Percentiles rank a stretch among this genome's conserved stretches.
phyloP scores from a whole-genome alignment of 35 echinoderm and acorn worm genomes.

The Anneissia japonica region DNA sequence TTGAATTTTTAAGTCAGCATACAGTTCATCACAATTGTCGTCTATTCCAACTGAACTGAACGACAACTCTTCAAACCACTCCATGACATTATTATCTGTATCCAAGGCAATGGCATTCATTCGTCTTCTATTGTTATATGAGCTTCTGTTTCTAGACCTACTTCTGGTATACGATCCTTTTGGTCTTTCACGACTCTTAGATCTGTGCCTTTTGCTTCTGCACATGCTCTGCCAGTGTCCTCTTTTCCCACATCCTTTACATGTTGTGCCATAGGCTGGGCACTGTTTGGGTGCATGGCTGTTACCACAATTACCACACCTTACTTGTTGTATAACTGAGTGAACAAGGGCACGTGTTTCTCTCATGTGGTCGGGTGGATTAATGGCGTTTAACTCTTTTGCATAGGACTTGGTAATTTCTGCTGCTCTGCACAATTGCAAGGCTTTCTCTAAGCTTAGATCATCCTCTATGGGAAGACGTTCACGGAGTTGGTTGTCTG shows the following conservation, averaged over 20 bases:
- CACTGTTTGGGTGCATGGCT: not conserved
- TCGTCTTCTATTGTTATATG: not conserved
- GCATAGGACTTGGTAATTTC: not conserved
- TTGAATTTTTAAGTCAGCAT: not conserved
- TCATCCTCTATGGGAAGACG: constrained; percentile 9
- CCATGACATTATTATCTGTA: not conserved
- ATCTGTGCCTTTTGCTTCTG: not conserved
- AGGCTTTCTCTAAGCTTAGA: constrained; percentile 11
- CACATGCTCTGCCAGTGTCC: not conserved
- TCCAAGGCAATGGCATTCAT: not conserved
- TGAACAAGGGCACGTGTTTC: not conserved
- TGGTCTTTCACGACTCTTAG: not conserved
- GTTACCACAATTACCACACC: constrained; percentile 3
- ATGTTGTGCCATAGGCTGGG: not conserved
- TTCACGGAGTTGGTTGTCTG: constrained; percentile 14
- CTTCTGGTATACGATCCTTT: not conserved
- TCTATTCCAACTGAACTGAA: not conserved
- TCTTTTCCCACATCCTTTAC: constrained; percentile 11
- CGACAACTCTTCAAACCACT: not conserved
- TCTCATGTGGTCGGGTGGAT: too few relatives aligned
- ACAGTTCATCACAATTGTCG: not conserved
- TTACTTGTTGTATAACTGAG: not conserved
- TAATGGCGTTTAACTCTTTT: not conserved
- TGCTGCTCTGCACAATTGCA: not conserved
- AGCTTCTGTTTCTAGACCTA: not conserved